phyloP scores from a whole-genome alignment of 1,140 invertebrate species.

The Trichonephila clavata region DNA sequence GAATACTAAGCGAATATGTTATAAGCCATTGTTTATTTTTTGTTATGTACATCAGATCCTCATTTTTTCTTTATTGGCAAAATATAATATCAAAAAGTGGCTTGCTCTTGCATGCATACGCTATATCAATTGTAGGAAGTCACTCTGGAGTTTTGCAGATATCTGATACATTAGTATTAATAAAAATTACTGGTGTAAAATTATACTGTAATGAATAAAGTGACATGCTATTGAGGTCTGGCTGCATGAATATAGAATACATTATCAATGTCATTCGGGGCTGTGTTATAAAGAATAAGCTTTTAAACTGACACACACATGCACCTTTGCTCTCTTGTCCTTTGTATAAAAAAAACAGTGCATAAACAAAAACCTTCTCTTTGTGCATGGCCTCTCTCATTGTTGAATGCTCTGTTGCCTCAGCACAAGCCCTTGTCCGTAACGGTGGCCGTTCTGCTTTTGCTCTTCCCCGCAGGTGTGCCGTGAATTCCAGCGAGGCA shows the following conservation, averaged over 20 bases:
- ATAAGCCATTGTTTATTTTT: too few relatives aligned
- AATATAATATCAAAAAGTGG: too few relatives aligned
- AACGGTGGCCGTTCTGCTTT: constrained; percentile 36
- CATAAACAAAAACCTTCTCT: not conserved
- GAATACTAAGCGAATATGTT: too few relatives aligned
- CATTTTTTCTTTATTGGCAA: too few relatives aligned
- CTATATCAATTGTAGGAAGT: too few relatives aligned
- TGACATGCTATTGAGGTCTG: not conserved
- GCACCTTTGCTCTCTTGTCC: constrained; percentile 18
- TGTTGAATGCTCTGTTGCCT: constrained; percentile 37
- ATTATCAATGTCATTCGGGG: not conserved
- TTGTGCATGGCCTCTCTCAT: constrained; percentile 23
- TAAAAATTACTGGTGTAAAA: too few relatives aligned
- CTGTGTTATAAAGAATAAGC: not conserved
- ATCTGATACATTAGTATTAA: too few relatives aligned
- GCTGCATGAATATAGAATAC: not conserved
- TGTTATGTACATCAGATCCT: too few relatives aligned
- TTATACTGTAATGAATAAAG: not conserved
- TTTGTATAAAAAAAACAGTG: not conserved
- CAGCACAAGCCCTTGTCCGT: constrained; percentile 38
- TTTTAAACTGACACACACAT: constrained; percentile 6
- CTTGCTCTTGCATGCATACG: too few relatives aligned
- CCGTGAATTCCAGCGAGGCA: constrained; percentile 98
- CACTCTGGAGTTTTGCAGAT: too few relatives aligned
- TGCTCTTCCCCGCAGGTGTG: constrained; percentile 88